Conservation (phyloP, 2,113 vertebrate genomes). For the Pachycephala philippinensis region DNA sequence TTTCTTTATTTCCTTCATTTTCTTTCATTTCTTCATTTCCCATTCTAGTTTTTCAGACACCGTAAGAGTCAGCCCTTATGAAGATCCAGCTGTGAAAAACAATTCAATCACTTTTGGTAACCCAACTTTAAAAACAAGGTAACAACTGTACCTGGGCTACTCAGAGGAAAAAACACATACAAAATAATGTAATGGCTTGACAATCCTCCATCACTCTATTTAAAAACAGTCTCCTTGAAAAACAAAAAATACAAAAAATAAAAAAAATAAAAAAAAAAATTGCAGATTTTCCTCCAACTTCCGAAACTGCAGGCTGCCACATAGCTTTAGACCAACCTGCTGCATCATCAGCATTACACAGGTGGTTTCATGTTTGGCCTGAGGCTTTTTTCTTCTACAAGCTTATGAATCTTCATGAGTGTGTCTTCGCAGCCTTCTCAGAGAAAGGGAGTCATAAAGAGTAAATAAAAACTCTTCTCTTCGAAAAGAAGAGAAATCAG, state of each 20-base stretch:
- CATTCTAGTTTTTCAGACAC: slow-evolving; percentile 22
- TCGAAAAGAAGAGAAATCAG: not conserved
- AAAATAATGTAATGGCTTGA: not conserved
- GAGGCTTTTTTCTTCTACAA: not conserved
- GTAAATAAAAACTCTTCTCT: not conserved
- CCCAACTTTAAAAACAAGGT: slow-evolving; percentile 5
- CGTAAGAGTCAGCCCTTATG: not conserved
- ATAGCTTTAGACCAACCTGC: not conserved
- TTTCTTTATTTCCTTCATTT: not conserved
- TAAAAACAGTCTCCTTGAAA: not conserved
- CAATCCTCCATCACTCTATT: not conserved
- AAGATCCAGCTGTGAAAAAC: not conserved
- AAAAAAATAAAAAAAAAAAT: no score
- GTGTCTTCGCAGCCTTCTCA: not conserved
- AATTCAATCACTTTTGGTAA: not conserved
- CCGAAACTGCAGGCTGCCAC: not conserved
- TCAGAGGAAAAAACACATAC: not conserved
- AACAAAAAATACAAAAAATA: no score
- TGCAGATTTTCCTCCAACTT: not conserved
- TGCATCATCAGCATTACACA: not conserved
- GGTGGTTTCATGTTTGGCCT: not conserved
- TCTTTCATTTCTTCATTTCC: not conserved
- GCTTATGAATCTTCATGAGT: not conserved
- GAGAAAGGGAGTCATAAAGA: not conserved
- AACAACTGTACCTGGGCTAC: not conserved